phyloP scores from a whole-genome alignment of 1,140 invertebrate species.

The Conopomorpha cramerella region DNA sequence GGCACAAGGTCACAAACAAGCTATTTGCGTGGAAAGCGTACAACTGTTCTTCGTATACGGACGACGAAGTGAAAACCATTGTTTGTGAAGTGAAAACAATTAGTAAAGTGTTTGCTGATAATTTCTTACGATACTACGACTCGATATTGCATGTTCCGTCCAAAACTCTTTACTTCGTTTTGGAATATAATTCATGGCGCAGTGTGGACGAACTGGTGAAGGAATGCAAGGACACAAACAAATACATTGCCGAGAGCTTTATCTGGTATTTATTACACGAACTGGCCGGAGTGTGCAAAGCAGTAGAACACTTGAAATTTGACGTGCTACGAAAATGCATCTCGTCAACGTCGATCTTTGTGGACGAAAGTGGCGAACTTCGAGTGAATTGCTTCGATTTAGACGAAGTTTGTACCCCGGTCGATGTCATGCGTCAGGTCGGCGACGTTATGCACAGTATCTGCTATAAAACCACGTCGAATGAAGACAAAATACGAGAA shows the following conservation, averaged over 20 bases:
- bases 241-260: conserved; percentile 43
- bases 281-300: conserved; percentile 29
- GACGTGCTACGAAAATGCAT: conserved; percentile 34
- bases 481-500: no score
- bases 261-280: conserved; percentile 46
- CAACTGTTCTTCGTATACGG: conserved; percentile 39
- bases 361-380: conserved; percentile 28
- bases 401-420: conserved; percentile 4
- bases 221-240: conserved; percentile 22
- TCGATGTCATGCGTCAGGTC: conserved; percentile 32
- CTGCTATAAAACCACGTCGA: conserved; percentile 17
- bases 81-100: conserved; percentile 41
- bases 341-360: conserved; percentile 28
- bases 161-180: conserved; percentile 49
- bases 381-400: conserved; percentile 47
- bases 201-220: conserved; percentile 33
- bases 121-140: conserved; percentile 38
- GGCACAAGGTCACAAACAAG: conserved; percentile 52
- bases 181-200: conserved; percentile 41
- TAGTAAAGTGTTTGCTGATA: conserved; percentile 29
- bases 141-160: conserved; percentile 43
- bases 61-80: conserved; percentile 43
- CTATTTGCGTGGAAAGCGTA: conserved; percentile 51
- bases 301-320: conserved; percentile 24
- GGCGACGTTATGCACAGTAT: conserved; percentile 26